Evolutionary conservation across 2,113 vertebrate genomes (phyloP).

Genomic region (Myocastor coypus): DNA sequence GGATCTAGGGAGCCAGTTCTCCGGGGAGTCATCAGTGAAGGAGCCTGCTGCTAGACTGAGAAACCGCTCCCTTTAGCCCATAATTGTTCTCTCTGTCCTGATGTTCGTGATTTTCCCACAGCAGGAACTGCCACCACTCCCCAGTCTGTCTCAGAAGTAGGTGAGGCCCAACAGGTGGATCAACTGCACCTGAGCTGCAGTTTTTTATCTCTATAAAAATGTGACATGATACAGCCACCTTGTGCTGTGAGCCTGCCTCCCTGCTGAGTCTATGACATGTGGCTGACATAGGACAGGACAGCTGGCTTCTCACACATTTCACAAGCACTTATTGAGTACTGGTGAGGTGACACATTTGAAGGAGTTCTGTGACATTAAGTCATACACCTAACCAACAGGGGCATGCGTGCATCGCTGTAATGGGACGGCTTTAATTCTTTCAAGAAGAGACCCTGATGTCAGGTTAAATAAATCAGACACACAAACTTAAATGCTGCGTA

Average conservation of each 20-base stretch:
- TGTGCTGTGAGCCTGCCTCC: not conserved
- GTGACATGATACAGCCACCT: not conserved
- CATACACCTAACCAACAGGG: not conserved
- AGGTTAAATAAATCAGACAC: not conserved
- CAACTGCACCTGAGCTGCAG: not conserved
- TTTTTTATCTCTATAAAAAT: conserved; percentile 10
- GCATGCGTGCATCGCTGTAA: not conserved
- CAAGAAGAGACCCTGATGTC: not conserved
- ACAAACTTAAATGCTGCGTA: not conserved
- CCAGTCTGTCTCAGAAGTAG: not conserved
- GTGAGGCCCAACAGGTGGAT: not conserved
- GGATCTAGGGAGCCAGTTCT: not conserved
- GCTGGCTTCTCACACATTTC: conserved; percentile 7
- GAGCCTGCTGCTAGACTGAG: not conserved
- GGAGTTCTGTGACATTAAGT: conserved; percentile 2
- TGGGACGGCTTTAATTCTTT: not conserved
- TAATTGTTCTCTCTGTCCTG: not conserved
- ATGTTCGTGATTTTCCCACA: not conserved
- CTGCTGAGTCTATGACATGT: not conserved
- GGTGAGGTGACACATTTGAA: not conserved
- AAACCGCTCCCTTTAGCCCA: not conserved
- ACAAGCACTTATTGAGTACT: not conserved
- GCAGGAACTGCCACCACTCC: not conserved
- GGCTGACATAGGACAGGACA: not conserved
- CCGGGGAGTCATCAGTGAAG: not conserved